Base-by-base conservation (phyloP, 2,113 vertebrate species). In the Acrocephalus kingi region DNA sequence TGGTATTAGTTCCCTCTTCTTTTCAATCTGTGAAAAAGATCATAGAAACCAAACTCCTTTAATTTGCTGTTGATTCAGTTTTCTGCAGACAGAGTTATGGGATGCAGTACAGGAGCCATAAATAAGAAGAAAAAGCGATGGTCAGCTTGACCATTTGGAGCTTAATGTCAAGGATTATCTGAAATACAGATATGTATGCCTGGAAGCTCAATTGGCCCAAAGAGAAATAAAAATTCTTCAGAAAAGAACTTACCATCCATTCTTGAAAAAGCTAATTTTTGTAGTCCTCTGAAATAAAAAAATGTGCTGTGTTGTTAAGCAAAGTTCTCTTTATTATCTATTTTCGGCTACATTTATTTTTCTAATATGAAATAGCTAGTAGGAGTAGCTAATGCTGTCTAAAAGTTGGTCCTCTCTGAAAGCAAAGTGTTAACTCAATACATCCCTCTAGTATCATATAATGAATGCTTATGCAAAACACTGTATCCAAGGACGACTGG, bases 391-490 rank as follows among this genome's bases (percentile, higher is more conserved):
- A 49, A 58, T 62, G 12, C 28, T 89, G 10, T 87, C 33, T 92
- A 63, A 69, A 90, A 84, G 39, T 51, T 88, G 43, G 19, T 45
- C 15, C 15, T 86, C 41, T 62, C 43, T 77, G 64, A 74, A 90
- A 88, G n/a, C 31, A 51, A 66, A 74, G 61, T 0, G 1, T 88
- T 88, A 85, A 83, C 68, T 80, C 49, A 54, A 33, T 94, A 71
- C 8, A 13, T 90, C 55, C 45, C 73, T 94, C 28, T 80, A 52
- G 41, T 86, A 55, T 55, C 75, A 30, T 94, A 68, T 75, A 91
- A 92, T 67, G 86, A 92, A 68, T 90, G 54, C 61, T 90, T 16
- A 52, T 64, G 49, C 64, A 89, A 93, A 89, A 81, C 87, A 78
- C 56, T 76, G 86, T 92, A 90, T 96, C 75, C 76, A 39, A 72